phyloP scores from a whole-genome alignment of 2,113 vertebrate species.

The Spea multiplicata region DNA sequence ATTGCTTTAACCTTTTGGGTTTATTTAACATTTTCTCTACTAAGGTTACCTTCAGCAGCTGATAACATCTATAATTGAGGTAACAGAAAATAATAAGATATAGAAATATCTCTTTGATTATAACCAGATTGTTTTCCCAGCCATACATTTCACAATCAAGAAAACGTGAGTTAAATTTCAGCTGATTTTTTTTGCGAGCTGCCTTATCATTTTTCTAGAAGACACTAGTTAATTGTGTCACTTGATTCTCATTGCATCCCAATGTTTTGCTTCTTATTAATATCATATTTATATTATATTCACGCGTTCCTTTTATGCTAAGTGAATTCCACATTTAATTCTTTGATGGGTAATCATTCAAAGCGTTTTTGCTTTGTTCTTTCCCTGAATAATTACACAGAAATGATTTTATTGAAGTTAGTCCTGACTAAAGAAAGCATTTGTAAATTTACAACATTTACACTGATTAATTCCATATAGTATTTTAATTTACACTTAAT shows the following conservation, averaged over 20 bases:
- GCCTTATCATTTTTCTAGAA: too few species aligned
- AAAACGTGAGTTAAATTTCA: too few species aligned
- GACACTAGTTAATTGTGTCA: too few species aligned
- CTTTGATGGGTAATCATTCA: not conserved
- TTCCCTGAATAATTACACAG: conserved; percentile 27
- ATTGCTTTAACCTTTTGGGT: too few species aligned
- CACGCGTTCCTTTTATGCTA: not conserved
- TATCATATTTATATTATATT: not conserved
- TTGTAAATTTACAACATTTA: conserved; percentile 56
- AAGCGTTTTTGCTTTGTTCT: conserved; percentile 11
- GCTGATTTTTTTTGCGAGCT: too few species aligned
- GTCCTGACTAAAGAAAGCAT: conserved; percentile 50
- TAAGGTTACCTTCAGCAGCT: too few species aligned
- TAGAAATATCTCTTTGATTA: too few species aligned
- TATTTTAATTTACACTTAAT: conserved; percentile 58
- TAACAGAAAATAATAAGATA: too few species aligned
- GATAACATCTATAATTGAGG: too few species aligned
- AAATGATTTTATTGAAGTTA: conserved; percentile 52
- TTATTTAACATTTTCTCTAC: too few species aligned
- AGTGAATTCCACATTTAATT: not conserved
- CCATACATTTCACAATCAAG: too few species aligned
- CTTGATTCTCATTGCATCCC: not conserved
- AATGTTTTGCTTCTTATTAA: not conserved
- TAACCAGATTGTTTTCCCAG: too few species aligned
- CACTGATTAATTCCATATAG: conserved; percentile 60